These are phyloP conservation scores for Paratrypauchen microcephalus DNA, from an alignment of 2,797 vertebrate genomes.

Conservation along the genomic window DNA sequence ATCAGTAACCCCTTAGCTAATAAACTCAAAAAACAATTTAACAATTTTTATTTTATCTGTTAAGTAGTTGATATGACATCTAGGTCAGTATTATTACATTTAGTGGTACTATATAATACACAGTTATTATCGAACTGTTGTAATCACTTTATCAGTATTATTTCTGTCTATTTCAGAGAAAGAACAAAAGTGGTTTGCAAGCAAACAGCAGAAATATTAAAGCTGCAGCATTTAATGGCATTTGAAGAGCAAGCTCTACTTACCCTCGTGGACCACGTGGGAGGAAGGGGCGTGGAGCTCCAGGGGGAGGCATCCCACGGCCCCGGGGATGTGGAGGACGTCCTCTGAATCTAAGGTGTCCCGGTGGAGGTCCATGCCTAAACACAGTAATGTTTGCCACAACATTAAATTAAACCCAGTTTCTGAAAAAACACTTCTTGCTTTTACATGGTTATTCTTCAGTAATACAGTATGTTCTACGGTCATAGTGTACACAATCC, in stretches of 20 bases:
- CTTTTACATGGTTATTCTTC: not conserved
- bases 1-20: not conserved
- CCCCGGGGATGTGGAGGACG: conserved; percentile 65
- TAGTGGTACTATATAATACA: not conserved
- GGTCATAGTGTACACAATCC: not conserved
- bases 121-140: not conserved
- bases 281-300: conserved; percentile 69
- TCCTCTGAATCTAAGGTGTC: conserved; percentile 75
- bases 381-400: conserved; percentile 6
- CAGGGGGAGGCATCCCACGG: conserved; percentile 62
- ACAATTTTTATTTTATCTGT: not conserved
- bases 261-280: conserved; percentile 77
- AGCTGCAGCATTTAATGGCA: conserved; percentile 23
- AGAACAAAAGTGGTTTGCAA: conserved; percentile 24
- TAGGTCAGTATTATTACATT: not conserved
- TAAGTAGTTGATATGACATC: not conserved
- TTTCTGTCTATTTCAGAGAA: conserved; percentile 11
- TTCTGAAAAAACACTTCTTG: too few species aligned
- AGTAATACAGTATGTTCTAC: too few species aligned
- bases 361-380: conserved; percentile 71
- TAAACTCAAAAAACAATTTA: not conserved
- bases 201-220: conserved; percentile 34
- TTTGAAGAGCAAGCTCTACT: conserved; percentile 45
- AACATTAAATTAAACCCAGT: not conserved
- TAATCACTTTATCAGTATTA: not conserved